Conservation (phyloP, 2,113 vertebrate species). For the Chaenogobius annularis region DNA sequence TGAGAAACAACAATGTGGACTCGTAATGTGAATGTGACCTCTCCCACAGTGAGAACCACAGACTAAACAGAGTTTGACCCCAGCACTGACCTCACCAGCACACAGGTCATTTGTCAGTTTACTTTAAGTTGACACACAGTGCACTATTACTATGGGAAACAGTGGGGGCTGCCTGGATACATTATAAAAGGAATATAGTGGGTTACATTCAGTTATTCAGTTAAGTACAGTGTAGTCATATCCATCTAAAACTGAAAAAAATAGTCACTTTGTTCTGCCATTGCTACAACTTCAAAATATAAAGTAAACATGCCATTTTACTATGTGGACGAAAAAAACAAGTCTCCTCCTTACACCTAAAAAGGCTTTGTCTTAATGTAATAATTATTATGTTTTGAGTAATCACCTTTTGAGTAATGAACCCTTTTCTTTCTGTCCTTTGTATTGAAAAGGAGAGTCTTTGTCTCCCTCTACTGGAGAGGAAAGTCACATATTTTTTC, state of each 20-base stretch:
- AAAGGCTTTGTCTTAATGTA: no score
- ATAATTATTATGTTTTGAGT: no score
- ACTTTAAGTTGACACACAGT: slow-evolving; percentile 12
- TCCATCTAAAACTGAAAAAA: no score
- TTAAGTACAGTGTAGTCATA: no score
- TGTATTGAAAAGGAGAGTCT: slow-evolving; percentile 13
- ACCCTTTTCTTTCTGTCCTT: background rate
- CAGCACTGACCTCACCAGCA: slow-evolving; percentile 45
- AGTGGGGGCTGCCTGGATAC: background rate
- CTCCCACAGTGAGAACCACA: slow-evolving; percentile 75
- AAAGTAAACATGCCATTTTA: no score
- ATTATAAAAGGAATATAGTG: background rate
- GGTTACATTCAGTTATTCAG: no score
- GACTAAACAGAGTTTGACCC: slow-evolving; percentile 79
- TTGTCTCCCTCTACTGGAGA: slow-evolving; percentile 66
- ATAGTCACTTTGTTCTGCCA: background rate
- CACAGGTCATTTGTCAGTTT: slow-evolving; percentile 8
- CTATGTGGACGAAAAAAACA: no score
- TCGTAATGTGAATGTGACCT: slow-evolving; percentile 57
- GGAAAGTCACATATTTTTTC: background rate
- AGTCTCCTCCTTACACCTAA: no score
- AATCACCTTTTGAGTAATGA: no score
- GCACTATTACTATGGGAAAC: background rate
- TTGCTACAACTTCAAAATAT: background rate
- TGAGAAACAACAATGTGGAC: background rate